Percentiles rank a stretch among this genome's conserved stretches.
Conservation (phyloP, 2,113 vertebrate genomes). For the Sapayoa aenigma region DNA sequence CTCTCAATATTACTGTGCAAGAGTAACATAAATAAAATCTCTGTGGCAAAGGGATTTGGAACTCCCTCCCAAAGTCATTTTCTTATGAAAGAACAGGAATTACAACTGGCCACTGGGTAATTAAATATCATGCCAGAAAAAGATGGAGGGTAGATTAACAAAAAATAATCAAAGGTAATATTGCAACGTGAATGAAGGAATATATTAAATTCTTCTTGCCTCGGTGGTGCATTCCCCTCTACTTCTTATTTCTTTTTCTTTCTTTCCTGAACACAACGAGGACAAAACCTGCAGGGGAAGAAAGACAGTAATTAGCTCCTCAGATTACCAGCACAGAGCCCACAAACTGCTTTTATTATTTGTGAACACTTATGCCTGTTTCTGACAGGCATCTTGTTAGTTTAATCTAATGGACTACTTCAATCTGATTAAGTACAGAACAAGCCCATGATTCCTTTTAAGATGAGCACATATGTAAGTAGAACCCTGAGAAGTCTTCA, state of each 20-base stretch:
- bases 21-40: constrained; percentile 17
- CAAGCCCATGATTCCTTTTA: background rate
- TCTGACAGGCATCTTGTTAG: background rate
- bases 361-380: background rate
- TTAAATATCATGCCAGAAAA: constrained; percentile 46
- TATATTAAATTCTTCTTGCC: constrained; percentile 53
- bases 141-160: constrained; percentile 48
- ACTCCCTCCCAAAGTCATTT: background rate
- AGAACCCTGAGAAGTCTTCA: background rate
- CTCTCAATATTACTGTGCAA: background rate
- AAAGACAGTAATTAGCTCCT: background rate
- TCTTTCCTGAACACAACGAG: constrained; percentile 91
- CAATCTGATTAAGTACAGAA: background rate
- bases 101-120: constrained; percentile 61
- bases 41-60: background rate
- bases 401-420: background rate
- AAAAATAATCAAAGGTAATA: constrained; percentile 35
- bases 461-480: background rate
- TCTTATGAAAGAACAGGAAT: constrained; percentile 36
- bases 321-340: background rate
- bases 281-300: constrained; percentile 86
- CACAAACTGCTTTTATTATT: background rate
- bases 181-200: constrained; percentile 55
- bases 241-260: constrained; percentile 89
- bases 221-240: background rate